These are phyloP conservation scores for Drosophila percnosoma DNA, from an alignment of 2,888 invertebrate species.

Conservation along the genomic window DNA sequence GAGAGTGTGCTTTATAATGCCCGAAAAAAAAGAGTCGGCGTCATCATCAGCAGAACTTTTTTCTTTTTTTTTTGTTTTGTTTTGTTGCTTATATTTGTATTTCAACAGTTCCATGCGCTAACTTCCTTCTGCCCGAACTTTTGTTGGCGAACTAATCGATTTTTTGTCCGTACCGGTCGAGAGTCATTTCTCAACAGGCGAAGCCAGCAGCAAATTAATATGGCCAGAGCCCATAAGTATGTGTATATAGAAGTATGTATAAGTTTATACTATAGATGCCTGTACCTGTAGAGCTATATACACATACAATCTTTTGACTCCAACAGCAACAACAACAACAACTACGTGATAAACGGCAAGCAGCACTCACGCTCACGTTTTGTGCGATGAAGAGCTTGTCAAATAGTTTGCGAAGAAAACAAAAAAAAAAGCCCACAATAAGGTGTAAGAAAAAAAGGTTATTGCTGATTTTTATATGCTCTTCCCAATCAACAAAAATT, in stretches of 20 bases:
- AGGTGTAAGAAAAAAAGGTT: constrained; percentile 29
- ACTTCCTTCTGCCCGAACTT: constrained; percentile 60
- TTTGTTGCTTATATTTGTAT: constrained; percentile 15
- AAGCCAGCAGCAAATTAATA: constrained; percentile 48
- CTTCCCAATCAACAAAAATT: constrained; percentile 7
- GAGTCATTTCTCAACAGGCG: constrained; percentile 35
- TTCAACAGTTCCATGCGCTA: constrained; percentile 53
- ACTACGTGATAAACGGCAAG: constrained; percentile 23
- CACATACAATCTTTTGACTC: constrained; percentile 18
- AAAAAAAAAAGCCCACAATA: neutral
- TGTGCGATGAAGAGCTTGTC: constrained; percentile 1
- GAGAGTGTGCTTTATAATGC: constrained; percentile 46
- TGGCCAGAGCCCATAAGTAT: constrained; percentile 36
- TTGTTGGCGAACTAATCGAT: constrained; percentile 68
- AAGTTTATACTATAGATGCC: neutral
- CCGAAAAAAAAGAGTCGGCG: constrained; percentile 47
- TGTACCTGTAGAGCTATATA: constrained; percentile 32
- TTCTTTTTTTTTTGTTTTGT: constrained; percentile 12
- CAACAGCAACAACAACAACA: constrained; percentile 3
- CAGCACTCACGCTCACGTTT: constrained; percentile 54
- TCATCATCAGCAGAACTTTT: constrained; percentile 47
- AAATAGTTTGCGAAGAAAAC: constrained; percentile 8
- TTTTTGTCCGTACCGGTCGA: constrained; percentile 49
- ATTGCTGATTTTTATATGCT: constrained; percentile 17
- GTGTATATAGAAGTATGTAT: constrained; percentile 1